Conservation (phyloP, 1,140 invertebrate genomes). For the Drosophila nasuta region DNA sequence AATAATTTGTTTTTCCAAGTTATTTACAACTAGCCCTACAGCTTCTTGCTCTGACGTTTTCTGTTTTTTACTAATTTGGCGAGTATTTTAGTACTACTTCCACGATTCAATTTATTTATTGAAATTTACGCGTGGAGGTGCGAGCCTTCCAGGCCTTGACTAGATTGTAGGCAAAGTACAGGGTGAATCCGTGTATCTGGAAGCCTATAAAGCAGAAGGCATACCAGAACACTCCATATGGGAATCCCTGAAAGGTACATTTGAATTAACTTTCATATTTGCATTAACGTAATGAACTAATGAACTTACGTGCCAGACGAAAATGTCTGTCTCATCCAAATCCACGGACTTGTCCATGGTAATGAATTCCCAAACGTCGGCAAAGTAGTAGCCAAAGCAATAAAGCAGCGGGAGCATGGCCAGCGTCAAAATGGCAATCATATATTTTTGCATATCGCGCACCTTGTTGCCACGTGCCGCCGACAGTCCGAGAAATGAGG, state of each 20-base stretch:
- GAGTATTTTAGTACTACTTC: slow-evolving; percentile 68
- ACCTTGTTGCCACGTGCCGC: slow-evolving; percentile 94
- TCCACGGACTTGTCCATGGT: slow-evolving; percentile 88
- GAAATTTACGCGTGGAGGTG: slow-evolving; percentile 86
- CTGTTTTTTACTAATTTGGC: slow-evolving; percentile 72
- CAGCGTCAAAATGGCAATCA: slow-evolving; percentile 91
- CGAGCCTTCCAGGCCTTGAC: slow-evolving; percentile 94
- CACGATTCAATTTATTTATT: slow-evolving; percentile 63
- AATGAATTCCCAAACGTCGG: slow-evolving; percentile 93
- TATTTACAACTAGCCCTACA: slow-evolving; percentile 79
- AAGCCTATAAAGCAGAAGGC: slow-evolving; percentile 94
- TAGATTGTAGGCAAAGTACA: slow-evolving; percentile 95
- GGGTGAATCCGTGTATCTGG: slow-evolving; percentile 96
- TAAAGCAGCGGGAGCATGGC: slow-evolving; percentile 93
- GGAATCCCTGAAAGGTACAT: slow-evolving; percentile 90
- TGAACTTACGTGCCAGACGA: slow-evolving; percentile 91
- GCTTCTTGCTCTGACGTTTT: slow-evolving; percentile 53
- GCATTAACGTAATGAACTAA: slow-evolving; percentile 17
- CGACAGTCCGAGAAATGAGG: slow-evolving; percentile 94
- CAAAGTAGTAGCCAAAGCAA: slow-evolving; percentile 92
- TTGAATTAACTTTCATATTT: too few relatives aligned
- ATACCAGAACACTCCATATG: slow-evolving; percentile 97
- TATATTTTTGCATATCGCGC: slow-evolving; percentile 91
- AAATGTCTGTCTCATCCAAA: slow-evolving; percentile 88
- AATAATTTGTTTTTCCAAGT: slow-evolving; percentile 50